phyloP scores from a whole-genome alignment of 2,797 vertebrate genomes.

The Macropus fuliginosus region DNA sequence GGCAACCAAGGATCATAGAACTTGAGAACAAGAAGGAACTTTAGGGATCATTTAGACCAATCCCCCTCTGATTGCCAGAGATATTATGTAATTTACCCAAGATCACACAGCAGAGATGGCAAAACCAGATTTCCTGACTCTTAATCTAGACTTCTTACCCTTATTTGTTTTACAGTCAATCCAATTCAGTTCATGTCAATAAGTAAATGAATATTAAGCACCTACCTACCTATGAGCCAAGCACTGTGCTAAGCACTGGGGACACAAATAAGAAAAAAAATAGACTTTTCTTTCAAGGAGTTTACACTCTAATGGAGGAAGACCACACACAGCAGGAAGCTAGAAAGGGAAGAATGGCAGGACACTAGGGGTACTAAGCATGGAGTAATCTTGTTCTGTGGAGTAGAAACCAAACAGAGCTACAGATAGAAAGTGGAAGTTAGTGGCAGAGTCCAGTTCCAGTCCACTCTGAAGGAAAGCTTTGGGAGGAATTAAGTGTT shows the following conservation, averaged over 20 bases:
- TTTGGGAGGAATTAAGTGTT: neutral
- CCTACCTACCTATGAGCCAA: neutral
- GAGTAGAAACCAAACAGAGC: neutral
- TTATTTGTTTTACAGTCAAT: neutral
- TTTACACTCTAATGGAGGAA: neutral
- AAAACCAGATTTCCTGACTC: neutral
- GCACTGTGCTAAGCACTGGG: neutral
- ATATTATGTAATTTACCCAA: neutral
- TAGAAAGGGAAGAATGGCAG: neutral
- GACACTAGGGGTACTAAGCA: neutral
- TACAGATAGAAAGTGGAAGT: neutral
- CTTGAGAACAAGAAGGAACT: neutral
- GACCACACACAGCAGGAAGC: neutral
- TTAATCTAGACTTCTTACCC: neutral
- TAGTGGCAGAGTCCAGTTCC: neutral
- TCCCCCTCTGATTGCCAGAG: neutral
- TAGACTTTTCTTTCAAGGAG: neutral
- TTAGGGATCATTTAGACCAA: neutral
- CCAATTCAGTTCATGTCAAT: neutral
- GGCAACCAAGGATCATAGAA: neutral
- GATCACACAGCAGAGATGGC: neutral
- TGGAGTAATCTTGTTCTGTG: neutral
- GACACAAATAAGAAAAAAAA: neutral
- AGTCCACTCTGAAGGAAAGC: neutral
- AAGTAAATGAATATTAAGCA: neutral